phyloP scores from a whole-genome alignment of 2,888 invertebrate species.

The Conchocele bisecta region DNA sequence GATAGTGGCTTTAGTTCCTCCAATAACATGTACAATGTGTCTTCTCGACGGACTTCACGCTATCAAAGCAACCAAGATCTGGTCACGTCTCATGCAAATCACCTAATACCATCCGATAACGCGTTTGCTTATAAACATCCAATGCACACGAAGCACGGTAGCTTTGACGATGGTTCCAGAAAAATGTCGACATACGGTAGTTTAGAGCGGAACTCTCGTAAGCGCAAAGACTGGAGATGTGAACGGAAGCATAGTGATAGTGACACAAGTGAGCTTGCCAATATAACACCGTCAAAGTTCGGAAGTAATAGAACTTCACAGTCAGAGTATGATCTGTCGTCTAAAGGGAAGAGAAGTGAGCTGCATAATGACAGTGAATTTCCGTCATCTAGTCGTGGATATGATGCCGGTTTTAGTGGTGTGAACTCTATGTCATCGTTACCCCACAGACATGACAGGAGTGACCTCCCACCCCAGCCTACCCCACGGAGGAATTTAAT shows the following conservation, averaged over 20 bases:
- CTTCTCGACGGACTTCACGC: constrained; percentile 81
- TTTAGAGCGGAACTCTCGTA: constrained; percentile 67
- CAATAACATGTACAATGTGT: constrained; percentile 82
- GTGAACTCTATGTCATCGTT: constrained; percentile 6
- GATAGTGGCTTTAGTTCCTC: constrained; percentile 75
- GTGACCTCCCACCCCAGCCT: background rate
- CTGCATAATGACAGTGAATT: constrained; percentile 33
- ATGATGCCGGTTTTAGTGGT: constrained; percentile 4
- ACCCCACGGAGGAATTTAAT: constrained; percentile 48
- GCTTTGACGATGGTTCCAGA: constrained; percentile 75
- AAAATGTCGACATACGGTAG: constrained; percentile 70
- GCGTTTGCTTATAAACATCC: constrained; percentile 60
- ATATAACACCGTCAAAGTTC: constrained; percentile 68
- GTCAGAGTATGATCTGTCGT: constrained; percentile 68
- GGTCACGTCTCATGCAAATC: constrained; percentile 65
- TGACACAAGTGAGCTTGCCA: constrained; percentile 43
- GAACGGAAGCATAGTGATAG: constrained; percentile 63
- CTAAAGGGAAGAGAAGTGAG: constrained; percentile 39
- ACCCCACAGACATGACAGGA: constrained; percentile 8
- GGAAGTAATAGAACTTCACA: constrained; percentile 73
- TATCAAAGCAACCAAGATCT: constrained; percentile 79
- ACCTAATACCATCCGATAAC: constrained; percentile 54
- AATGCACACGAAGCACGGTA: constrained; percentile 71
- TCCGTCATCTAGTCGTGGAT: constrained; percentile 30
- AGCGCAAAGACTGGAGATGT: constrained; percentile 52